Evolutionary conservation across 2,888 invertebrate species (phyloP), one percentile per base, ranked within the genome.

Genomic region (Gibbula magus): DNA sequence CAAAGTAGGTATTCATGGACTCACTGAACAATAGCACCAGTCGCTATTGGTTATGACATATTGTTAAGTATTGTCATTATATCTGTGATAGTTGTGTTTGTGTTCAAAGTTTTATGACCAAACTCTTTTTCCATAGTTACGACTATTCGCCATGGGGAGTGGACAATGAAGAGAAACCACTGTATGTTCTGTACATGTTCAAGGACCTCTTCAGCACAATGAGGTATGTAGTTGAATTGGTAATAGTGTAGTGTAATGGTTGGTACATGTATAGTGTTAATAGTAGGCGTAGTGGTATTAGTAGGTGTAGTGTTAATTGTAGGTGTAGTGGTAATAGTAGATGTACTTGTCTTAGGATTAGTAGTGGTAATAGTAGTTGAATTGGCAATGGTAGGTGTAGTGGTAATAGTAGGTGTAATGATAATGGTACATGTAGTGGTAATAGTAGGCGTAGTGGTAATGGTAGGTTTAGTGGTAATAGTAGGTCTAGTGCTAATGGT

Each of bases 131-230:
- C 45, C 45, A 45, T 90, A 94, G 94, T 84, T 96, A 95, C 89
- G 95, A 95, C 86, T 95, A 96, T 89, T 96, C 96, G 87, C 96
- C 96, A 0, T 96, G 95, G 91, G 93, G 94, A n/a, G 92, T 96
- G 39, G 94, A 95, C 84, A 95, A 96, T 86, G 94, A 95, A 82
- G 94, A 96, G 81, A 97, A 97, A 91, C 96, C 96, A 0, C 94
- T 95, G 75, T 94, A 95, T 84, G 95, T 96, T 0, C 94, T 96
- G 18, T 95, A 94, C 88, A 97, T 97, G 96, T 96, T 97, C 91
- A 94, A 94, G 32, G 95, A 95, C 83, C 93, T 97, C 8, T 97
- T 96, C 82, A 78, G 77, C 7, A 82, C 82, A 53, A 85, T 83
- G 73, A 86, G 88, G 89, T 89, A 81, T 78, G 80, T 20, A 32